phyloP scores from a whole-genome alignment of 2,113 vertebrate species.

The Turdus rufiventris region DNA sequence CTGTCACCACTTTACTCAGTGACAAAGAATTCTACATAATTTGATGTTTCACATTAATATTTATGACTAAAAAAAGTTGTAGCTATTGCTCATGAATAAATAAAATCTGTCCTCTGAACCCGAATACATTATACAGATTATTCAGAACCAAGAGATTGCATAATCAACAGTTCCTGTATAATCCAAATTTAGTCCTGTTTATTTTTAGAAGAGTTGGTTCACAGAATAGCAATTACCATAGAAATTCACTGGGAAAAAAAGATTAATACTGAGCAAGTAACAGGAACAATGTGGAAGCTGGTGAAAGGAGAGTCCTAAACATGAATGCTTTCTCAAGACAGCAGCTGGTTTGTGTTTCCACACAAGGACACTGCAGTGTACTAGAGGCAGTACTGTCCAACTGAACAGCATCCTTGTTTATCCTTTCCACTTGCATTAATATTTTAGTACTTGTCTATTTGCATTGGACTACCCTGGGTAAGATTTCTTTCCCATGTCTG shows the following conservation, averaged over 20 bases:
- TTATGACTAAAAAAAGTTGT: not conserved
- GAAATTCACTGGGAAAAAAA: not conserved
- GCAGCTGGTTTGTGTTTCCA: not conserved
- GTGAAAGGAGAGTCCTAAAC: not conserved
- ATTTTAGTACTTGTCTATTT: not conserved
- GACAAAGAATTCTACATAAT: not conserved
- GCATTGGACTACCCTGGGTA: not conserved
- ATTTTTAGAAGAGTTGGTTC: not conserved
- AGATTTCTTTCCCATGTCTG: not conserved
- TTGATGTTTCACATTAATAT: not conserved
- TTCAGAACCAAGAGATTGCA: not conserved
- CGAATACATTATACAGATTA: not conserved
- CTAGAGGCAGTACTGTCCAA: not conserved
- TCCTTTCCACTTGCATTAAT: not conserved
- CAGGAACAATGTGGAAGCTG: not conserved
- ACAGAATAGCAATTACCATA: not conserved
- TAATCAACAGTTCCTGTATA: not conserved
- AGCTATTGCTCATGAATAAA: not conserved
- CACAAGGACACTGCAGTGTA: not conserved
- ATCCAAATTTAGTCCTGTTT: not conserved
- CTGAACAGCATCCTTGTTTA: not conserved
- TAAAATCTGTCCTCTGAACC: not conserved
- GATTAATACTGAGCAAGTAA: not conserved
- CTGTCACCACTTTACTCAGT: not conserved
- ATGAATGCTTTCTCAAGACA: not conserved